Base-by-base conservation (phyloP, 2,797 vertebrate genomes). In the Sternarchorhynchus goeldii region DNA sequence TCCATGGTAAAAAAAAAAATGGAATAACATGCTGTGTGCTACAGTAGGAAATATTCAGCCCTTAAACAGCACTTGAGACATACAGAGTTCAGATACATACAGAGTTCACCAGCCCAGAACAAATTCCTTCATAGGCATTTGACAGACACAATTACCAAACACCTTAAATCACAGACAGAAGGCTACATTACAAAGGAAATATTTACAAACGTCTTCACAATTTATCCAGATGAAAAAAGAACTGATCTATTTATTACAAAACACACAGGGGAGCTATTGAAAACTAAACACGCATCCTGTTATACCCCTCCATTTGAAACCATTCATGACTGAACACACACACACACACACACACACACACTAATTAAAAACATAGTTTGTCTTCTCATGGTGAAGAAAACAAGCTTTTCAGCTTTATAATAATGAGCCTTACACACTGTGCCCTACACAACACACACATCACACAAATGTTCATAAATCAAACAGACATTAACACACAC, bases 351-450 rank as follows among this genome's bases (percentile, higher is more conserved):
- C 75, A 57, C 16, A 39, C 36, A 71, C 21, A 25, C 25, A 25
- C 77, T 81, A 82, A 84, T 84, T 79, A 82, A 75, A 73, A 82
- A 75, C 76, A 84, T 41, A 76, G 75, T 70, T 74, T 72, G 79
- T 82, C 77, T 76, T 77, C 70, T 67, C 56, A 76, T 65, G 56
- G 78, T 57, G 77, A 81, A 76, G 76, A 77, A 86, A 84, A 81
- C 77, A 83, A 73, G 62, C 76, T 71, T 82, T 75, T 58, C 50
- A 58, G 76, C 73, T 71, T 78, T 53, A 82, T 73, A 75, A 73
- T 83, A 86, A 86, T 86, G 83, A 84, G 83, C 77, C 78, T 58
- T 41, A 82, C 67, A 79, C 78, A 67, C 77, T 75, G 70, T 77
- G 60, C 67, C 68, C 20, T 76, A 81, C 76, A 41, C 58, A 67